Percentiles rank a stretch among this genome's conserved stretches.
Conservation (phyloP, 2,797 vertebrate genomes). For the Cirrhinus molitorella region DNA sequence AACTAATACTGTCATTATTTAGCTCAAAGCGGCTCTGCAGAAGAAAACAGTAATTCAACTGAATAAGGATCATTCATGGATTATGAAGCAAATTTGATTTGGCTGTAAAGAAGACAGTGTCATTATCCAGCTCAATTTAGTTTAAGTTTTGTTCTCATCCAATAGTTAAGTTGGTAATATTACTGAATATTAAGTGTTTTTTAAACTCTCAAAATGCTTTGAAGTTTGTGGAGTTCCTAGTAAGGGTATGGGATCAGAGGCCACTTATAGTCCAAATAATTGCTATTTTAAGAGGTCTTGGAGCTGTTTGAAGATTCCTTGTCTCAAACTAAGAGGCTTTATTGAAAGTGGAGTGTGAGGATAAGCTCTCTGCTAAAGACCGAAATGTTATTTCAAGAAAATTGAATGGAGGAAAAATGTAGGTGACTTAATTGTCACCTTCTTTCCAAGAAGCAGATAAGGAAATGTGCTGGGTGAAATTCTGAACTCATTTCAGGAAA, state of each 20-base stretch:
- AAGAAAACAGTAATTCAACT: no score
- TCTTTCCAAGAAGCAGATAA: slow-evolving; percentile 42
- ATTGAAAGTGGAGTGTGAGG: neutral
- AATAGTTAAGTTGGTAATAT: neutral
- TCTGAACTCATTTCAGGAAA: slow-evolving; percentile 68
- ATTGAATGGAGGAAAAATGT: slow-evolving; percentile 48
- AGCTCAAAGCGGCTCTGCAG: no score
- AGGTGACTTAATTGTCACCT: slow-evolving; percentile 44
- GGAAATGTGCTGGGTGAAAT: slow-evolving; percentile 63
- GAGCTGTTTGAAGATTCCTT: neutral
- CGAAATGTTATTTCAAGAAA: slow-evolving; percentile 40
- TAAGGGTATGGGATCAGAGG: neutral
- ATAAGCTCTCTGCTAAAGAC: neutral
- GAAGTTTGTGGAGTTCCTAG: neutral
- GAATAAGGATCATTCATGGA: neutral
- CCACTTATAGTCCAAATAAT: slow-evolving; percentile 5
- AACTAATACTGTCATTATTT: neutral
- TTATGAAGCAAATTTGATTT: neutral
- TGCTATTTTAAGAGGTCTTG: slow-evolving; percentile 25
- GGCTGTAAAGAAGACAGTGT: neutral
- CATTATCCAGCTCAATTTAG: neutral
- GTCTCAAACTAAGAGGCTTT: slow-evolving; percentile 3
- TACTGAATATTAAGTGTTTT: neutral
- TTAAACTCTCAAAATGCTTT: neutral
- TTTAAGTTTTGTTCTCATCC: neutral